Base-by-base conservation (phyloP, 2,888 invertebrate species). In the Minunthozetes semirufus region DNA sequence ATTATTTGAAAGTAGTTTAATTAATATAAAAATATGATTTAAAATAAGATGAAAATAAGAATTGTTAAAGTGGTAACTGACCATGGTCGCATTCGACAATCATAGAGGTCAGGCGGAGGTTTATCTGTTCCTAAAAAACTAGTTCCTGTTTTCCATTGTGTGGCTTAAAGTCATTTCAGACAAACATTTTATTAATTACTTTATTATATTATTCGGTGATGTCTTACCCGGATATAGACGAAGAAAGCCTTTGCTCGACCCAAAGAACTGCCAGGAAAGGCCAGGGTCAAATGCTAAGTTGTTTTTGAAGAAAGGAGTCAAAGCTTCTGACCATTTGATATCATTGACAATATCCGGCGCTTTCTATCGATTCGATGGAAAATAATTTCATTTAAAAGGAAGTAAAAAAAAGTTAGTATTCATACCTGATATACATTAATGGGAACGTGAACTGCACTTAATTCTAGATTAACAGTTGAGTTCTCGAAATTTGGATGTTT, bases 221-320 rank as follows among this genome's bases (percentile, higher is more conserved):
- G 48, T n/a, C 61, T 25, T 29, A 63, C 61, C 29, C 15, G 99
- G 99, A 85, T 90, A 99, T 81, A 93, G 92, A 9, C 99, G 86
- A 80, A 99, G 87, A 80, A 98, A 90, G 17, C 99, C 99, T 4
- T 91, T 89, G 42, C 92, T 89, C 79, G 94, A 94, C 38, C 98
- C 96, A 83, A 98, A 99, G 84, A 96, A 97, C 84, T 99, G 99
- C 94, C 97, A 99, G 0, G 90, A 90, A 48, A 96, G 83, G 0
- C 93, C 92, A 0, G 94, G 94, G 85, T 96, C 94, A 0, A 89
- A 88, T 78, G 89, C 87, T 81, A 92, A 92, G 83, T 98, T 98
- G 81, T 89, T 88, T 73, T 85, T 85, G 83, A 97, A 98, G 9
- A 90, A 88, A 42, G 89, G 87, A 80, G 96, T 92, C 72, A 99